Percentiles rank a stretch among this genome's conserved stretches.
phyloP scores from a whole-genome alignment of 2,888 invertebrate genomes.

The Halictus quadricinctus region DNA sequence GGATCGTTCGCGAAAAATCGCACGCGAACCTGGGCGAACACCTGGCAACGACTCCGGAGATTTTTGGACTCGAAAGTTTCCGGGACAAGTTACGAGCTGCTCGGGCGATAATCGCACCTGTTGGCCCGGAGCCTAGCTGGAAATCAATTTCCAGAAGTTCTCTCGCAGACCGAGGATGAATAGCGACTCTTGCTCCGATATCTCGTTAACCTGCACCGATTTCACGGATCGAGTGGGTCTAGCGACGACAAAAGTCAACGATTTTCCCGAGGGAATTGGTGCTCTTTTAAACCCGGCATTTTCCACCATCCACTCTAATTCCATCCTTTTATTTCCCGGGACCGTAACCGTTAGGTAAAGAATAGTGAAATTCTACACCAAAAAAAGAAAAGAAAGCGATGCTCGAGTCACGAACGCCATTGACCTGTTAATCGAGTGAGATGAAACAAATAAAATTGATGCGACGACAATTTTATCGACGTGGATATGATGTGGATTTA shows the following conservation, averaged over 20 bases:
- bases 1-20: slow-evolving; percentile 1
- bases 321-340: background rate
- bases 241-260: slow-evolving; percentile 21
- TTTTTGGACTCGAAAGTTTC: slow-evolving; percentile 31
- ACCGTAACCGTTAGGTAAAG: no score
- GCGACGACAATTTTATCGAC: no score
- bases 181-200: slow-evolving; percentile 45
- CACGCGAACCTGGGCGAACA: background rate
- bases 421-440: background rate
- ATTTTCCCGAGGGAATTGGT: background rate
- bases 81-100: slow-evolving; percentile 24
- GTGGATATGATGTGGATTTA: no score
- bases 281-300: slow-evolving; percentile 19
- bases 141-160: slow-evolving; percentile 65
- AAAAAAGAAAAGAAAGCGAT: no score
- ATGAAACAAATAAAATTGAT: background rate
- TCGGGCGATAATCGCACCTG: slow-evolving; percentile 50
- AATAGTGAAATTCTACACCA: no score
- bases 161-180: slow-evolving; percentile 29
- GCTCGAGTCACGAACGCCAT: no score
- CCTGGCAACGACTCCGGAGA: slow-evolving; percentile 11
- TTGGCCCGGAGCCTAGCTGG: slow-evolving; percentile 37
- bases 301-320: background rate
- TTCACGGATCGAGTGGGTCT: slow-evolving; percentile 46
- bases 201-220: slow-evolving; percentile 57